Evolutionary conservation across 2,113 vertebrate species (phyloP).

Genomic region (Odocoileus hemionus): DNA sequence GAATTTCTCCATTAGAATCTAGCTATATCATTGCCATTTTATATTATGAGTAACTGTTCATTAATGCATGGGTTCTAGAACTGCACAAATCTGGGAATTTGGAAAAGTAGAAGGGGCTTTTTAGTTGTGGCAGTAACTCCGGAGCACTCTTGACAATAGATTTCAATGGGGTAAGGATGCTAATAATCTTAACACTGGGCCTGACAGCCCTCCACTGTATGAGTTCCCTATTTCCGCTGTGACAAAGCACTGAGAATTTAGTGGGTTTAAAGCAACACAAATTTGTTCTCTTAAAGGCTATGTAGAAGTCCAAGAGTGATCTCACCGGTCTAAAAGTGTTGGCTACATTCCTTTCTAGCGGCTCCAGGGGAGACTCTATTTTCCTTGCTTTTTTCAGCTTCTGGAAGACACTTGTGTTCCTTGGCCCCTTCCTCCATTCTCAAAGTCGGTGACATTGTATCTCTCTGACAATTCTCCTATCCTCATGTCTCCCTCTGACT

Average conservation of each 20-base stretch:
- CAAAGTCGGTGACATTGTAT: not conserved
- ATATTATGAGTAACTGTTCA: not conserved
- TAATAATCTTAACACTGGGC: no score
- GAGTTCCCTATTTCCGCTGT: not conserved
- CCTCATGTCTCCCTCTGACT: not conserved
- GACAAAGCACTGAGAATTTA: not conserved
- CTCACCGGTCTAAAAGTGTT: not conserved
- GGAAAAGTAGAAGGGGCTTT: not conserved
- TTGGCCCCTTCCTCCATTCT: not conserved
- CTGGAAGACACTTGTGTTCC: not conserved
- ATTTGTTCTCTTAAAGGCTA: not conserved
- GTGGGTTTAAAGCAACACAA: not conserved
- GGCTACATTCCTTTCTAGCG: not conserved
- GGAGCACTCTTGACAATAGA: accelerated
- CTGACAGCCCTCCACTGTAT: accelerated
- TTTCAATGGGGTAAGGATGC: not conserved
- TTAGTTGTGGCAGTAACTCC: not conserved
- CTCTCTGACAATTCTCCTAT: not conserved
- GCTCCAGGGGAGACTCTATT: not conserved
- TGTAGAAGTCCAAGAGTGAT: not conserved
- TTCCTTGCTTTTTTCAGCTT: not conserved
- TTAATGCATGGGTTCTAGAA: not conserved
- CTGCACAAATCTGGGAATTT: not conserved
- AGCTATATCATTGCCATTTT: not conserved
- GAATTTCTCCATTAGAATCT: not conserved